Evolutionary conservation across 2,113 vertebrate species (phyloP).

Genomic region (Miniopterus natalensis): DNA sequence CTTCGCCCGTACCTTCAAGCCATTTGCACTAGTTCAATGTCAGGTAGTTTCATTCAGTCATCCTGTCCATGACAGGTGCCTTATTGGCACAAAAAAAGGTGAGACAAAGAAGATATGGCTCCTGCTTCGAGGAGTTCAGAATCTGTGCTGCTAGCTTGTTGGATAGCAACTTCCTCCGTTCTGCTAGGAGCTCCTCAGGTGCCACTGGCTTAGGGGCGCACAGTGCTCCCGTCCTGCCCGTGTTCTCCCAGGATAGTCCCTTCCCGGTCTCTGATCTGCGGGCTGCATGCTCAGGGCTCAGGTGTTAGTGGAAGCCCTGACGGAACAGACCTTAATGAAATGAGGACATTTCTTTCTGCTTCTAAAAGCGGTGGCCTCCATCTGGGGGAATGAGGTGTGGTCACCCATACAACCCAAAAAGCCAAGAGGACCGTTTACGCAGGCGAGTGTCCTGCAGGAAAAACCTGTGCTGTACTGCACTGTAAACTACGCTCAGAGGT

Average conservation of each 20-base stretch:
- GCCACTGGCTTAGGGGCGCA: accelerated
- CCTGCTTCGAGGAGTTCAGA: not conserved
- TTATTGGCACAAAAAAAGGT: not conserved
- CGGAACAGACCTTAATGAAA: not conserved
- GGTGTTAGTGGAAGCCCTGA: not conserved
- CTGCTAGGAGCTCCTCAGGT: not conserved
- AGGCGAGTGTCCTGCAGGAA: not conserved
- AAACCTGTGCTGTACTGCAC: not conserved
- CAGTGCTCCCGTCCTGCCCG: accelerated
- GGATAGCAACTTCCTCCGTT: too few species aligned
- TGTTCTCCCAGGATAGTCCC: not conserved
- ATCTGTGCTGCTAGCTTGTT: not conserved
- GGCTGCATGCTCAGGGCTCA: not conserved
- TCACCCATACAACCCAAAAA: not conserved
- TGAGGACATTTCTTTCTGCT: not conserved
- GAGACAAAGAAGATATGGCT: not conserved
- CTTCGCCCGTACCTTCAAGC: not conserved
- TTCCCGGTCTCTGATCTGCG: not conserved
- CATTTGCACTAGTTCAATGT: not conserved
- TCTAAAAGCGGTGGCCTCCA: not conserved
- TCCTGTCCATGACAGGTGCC: not conserved
- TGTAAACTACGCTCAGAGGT: not conserved
- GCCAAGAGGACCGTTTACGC: not conserved
- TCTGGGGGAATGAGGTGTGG: not conserved
- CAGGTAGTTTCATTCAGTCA: not conserved